phyloP scores from a whole-genome alignment of 2,888 invertebrate genomes.

The Dryadula phaetusa region DNA sequence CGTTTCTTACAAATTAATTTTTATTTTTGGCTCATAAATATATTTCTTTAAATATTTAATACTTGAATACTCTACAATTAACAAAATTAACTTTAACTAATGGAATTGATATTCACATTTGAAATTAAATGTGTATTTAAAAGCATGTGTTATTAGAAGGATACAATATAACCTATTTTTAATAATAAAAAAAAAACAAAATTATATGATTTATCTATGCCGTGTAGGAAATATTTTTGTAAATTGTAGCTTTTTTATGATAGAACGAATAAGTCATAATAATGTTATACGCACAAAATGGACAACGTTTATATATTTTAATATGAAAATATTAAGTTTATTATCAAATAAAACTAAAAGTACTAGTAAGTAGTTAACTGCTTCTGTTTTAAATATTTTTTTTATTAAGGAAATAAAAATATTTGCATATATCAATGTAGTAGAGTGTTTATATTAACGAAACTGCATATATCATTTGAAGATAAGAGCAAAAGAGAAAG shows the following conservation, averaged over 20 bases:
- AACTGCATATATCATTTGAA: too few relatives aligned
- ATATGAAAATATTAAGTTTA: neutral
- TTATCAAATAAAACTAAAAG: constrained; percentile 3
- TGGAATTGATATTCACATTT: constrained; percentile 17
- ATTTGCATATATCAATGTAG: neutral
- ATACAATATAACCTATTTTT: neutral
- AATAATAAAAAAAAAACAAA: neutral
- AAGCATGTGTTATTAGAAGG: constrained; percentile 1
- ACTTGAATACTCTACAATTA: neutral
- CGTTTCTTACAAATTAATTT: neutral
- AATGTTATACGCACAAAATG: constrained; percentile 29
- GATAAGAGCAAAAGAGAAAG: neutral
- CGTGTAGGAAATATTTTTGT: constrained; percentile 20
- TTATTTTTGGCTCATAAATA: neutral
- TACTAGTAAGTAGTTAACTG: neutral
- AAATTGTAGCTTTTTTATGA: constrained; percentile 4
- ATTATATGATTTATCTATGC: constrained; percentile 9
- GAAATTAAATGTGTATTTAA: neutral
- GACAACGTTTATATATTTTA: constrained; percentile 15
- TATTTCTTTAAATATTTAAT: neutral
- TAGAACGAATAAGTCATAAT: constrained; percentile 16
- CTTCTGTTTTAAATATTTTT: constrained; percentile 1
- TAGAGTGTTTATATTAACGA: too few relatives aligned
- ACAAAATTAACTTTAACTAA: constrained; percentile 14
- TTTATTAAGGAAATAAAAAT: neutral